Percentiles rank a stretch among this genome's conserved stretches.
phyloP scores from a whole-genome alignment of 1,140 invertebrate genomes.

The Portunus trituberculatus region DNA sequence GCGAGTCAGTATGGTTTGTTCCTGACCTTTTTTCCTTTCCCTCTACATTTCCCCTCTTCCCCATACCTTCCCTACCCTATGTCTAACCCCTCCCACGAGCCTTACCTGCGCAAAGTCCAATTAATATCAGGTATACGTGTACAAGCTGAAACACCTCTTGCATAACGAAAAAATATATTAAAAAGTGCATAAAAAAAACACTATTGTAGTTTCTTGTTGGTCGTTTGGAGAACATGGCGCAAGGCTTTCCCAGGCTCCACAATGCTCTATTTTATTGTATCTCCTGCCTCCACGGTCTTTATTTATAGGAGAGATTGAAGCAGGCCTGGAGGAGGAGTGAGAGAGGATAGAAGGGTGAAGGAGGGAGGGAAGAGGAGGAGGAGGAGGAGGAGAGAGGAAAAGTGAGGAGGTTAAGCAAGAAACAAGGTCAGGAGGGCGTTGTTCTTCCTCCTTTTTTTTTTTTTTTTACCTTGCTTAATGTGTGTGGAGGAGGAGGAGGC shows the following conservation, averaged over 20 bases:
- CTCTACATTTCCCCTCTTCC: neutral
- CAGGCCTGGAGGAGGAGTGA: neutral
- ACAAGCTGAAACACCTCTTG: no score
- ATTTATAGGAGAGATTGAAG: neutral
- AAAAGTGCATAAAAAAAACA: no score
- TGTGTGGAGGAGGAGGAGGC: neutral
- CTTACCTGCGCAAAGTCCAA: no score
- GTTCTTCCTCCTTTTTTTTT: neutral
- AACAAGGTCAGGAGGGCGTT: neutral
- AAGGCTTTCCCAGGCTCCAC: neutral
- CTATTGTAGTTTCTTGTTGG: no score
- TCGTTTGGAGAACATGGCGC: neutral
- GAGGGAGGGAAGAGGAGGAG: neutral
- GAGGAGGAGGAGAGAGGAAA: no score
- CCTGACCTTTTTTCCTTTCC: neutral
- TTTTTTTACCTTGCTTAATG: neutral
- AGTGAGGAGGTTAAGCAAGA: neutral
- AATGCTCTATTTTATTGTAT: neutral
- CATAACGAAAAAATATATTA: no score
- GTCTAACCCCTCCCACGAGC: neutral
- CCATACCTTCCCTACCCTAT: neutral
- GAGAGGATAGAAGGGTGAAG: neutral
- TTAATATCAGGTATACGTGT: no score
- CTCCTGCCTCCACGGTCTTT: neutral
- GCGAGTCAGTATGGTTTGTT: neutral